Percentiles rank a stretch among this genome's conserved stretches.
Evolutionary conservation across 2,888 invertebrate species (phyloP).

Genomic region (Drosophila mettleri): DNA sequence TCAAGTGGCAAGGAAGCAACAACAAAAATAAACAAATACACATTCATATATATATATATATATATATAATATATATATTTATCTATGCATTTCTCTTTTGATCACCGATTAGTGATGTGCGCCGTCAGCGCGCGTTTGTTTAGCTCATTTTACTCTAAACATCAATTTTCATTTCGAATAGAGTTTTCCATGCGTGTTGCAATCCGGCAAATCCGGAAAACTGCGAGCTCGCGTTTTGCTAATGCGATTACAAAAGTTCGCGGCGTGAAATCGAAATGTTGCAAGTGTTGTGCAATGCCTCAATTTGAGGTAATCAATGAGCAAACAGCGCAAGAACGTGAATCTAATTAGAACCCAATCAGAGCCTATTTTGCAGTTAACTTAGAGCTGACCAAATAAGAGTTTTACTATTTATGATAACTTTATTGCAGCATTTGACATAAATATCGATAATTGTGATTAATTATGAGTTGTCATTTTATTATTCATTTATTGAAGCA

Average conservation of each 20-base stretch:
- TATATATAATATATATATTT: not conserved
- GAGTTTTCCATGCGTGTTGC: slow-evolving; percentile 32
- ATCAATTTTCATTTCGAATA: slow-evolving; percentile 25
- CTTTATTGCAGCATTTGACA: not conserved
- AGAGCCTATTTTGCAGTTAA: not conserved
- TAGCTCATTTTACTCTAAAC: slow-evolving; percentile 36
- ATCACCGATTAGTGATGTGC: slow-evolving; percentile 28
- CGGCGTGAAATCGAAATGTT: too few species aligned
- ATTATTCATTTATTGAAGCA: not conserved
- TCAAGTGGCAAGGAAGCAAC: slow-evolving; percentile 42
- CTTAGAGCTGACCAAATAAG: not conserved
- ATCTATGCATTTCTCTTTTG: slow-evolving; percentile 26
- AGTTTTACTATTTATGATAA: not conserved
- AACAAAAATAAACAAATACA: slow-evolving; percentile 17
- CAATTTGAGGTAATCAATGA: slow-evolving; percentile 23
- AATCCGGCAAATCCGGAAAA: slow-evolving; percentile 26
- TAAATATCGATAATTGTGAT: not conserved
- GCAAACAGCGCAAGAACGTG: not conserved
- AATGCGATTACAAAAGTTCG: slow-evolving; percentile 45
- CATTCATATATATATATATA: slow-evolving; percentile 1
- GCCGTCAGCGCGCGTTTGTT: slow-evolving; percentile 40
- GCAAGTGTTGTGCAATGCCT: slow-evolving; percentile 41
- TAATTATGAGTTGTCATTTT: not conserved
- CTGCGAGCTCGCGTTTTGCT: slow-evolving; percentile 34
- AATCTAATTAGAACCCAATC: slow-evolving; percentile 1